phyloP scores from a whole-genome alignment of 2,113 vertebrate species.

The Sciurus niger region DNA sequence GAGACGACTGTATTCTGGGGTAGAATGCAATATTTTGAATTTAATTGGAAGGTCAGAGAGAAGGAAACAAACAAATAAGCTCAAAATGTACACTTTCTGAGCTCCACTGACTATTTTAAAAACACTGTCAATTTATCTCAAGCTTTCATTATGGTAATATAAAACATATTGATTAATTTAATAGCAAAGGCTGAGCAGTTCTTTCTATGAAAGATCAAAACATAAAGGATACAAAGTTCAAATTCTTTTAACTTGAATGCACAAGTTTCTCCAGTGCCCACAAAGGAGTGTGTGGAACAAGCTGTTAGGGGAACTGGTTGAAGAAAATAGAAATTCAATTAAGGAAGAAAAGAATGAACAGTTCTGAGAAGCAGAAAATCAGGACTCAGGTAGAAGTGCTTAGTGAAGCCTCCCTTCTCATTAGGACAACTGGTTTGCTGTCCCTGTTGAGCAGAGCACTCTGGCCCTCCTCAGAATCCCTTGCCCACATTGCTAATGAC shows the following conservation, averaged over 20 bases:
- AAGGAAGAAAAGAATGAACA: conserved; percentile 36
- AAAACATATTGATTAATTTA: conserved; percentile 34
- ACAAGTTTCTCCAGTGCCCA: background rate
- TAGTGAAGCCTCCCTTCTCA: background rate
- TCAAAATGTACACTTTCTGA: background rate
- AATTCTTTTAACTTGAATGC: conserved; percentile 18
- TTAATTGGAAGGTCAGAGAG: conserved; percentile 63
- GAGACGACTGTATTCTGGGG: background rate
- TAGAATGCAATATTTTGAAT: conserved; percentile 47
- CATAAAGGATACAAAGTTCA: background rate
- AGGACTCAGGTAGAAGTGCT: background rate
- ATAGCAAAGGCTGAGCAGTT: background rate
- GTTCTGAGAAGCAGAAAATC: conserved; percentile 10
- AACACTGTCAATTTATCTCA: background rate
- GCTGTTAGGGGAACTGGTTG: background rate
- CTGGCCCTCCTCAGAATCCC: background rate
- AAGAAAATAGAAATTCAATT: conserved; percentile 52
- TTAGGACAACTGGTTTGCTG: background rate
- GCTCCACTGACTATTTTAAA: background rate
- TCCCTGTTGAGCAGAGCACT: rapidly evolving
- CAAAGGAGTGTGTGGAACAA: background rate
- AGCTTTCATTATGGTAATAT: conserved; percentile 6
- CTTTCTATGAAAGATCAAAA: background rate
- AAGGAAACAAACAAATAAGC: background rate
- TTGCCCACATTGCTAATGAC: background rate